A percentile compares a stretch with the other conserved stretches of the same genome.
phyloP scores from a whole-genome alignment of 2,113 vertebrate genomes.

The Rousettus leschenaultii region DNA sequence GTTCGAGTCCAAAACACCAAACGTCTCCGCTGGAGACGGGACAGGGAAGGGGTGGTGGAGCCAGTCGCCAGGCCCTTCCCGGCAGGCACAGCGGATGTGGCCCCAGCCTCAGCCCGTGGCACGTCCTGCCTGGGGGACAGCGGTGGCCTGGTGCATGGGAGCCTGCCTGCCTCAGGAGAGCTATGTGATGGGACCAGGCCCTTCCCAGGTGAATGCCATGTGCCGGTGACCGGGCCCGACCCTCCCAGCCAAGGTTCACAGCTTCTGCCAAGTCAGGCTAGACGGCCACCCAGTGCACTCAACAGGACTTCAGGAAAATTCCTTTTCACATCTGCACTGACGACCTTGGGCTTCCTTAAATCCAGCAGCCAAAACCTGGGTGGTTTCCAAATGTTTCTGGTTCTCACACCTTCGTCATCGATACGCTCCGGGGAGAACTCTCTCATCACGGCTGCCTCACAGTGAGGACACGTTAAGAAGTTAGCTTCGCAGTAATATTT shows the following conservation, averaged over 20 bases:
- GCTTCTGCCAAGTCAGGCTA: neutral
- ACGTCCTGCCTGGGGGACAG: neutral
- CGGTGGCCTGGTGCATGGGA: accelerated
- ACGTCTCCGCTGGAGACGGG: accelerated
- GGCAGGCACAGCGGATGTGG: accelerated
- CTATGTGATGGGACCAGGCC: neutral
- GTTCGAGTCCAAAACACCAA: constrained; percentile 41
- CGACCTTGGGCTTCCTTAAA: no score
- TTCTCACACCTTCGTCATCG: accelerated
- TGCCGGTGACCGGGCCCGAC: neutral
- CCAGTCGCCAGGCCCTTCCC: accelerated
- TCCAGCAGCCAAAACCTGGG: no score
- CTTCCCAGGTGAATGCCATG: neutral
- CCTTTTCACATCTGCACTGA: accelerated
- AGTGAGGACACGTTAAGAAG: accelerated
- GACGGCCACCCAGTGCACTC: no score
- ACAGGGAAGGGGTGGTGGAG: accelerated
- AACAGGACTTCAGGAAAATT: accelerated
- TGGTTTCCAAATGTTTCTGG: accelerated
- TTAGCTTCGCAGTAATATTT: no score
- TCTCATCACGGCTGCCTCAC: accelerated
- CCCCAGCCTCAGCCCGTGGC: accelerated
- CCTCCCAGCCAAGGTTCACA: neutral
- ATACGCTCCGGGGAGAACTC: accelerated
- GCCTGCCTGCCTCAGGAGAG: neutral